phyloP scores from a whole-genome alignment of 35 echinoderm and acorn worm genomes.

The Nesometra sesokonis region DNA sequence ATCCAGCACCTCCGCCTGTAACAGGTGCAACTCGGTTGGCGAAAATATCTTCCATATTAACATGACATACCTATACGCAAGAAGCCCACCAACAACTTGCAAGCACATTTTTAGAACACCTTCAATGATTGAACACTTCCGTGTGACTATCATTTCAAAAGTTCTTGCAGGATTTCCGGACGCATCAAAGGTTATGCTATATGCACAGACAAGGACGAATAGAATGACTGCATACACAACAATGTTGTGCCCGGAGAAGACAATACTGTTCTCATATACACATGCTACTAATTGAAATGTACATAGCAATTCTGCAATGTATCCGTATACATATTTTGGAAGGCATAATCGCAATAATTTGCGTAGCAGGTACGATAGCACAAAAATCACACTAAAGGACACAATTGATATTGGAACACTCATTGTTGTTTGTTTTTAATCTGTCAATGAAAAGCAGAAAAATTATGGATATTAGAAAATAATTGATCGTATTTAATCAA shows the following conservation, averaged over 20 bases:
- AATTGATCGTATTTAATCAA: too few relatives aligned
- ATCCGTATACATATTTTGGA: constrained; percentile 37
- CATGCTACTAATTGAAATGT: constrained; percentile 65
- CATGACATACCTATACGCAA: constrained; percentile 48
- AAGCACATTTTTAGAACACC: constrained; percentile 38
- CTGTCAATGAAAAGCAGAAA: too few relatives aligned
- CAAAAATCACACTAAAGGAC: not conserved
- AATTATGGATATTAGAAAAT: too few relatives aligned
- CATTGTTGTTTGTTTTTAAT: not conserved
- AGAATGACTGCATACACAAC: constrained; percentile 43
- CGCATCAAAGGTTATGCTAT: constrained; percentile 67
- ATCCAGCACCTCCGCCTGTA: constrained; percentile 13
- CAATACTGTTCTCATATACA: constrained; percentile 76
- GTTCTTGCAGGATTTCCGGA: constrained; percentile 63
- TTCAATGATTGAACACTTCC: constrained; percentile 32
- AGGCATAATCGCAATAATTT: constrained; percentile 15
- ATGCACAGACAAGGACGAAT: constrained; percentile 37
- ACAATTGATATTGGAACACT: not conserved
- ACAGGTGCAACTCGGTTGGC: constrained; percentile 24
- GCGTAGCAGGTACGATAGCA: not conserved
- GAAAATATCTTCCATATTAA: constrained; percentile 44
- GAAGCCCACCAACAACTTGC: constrained; percentile 49
- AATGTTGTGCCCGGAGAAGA: constrained; percentile 40
- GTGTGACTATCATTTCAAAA: constrained; percentile 50
- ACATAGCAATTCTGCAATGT: constrained; percentile 57